Percentiles rank a stretch among this genome's conserved stretches.
Conservation (phyloP, 2,888 invertebrate genomes). For the Mongoloraphidia duomilia region DNA sequence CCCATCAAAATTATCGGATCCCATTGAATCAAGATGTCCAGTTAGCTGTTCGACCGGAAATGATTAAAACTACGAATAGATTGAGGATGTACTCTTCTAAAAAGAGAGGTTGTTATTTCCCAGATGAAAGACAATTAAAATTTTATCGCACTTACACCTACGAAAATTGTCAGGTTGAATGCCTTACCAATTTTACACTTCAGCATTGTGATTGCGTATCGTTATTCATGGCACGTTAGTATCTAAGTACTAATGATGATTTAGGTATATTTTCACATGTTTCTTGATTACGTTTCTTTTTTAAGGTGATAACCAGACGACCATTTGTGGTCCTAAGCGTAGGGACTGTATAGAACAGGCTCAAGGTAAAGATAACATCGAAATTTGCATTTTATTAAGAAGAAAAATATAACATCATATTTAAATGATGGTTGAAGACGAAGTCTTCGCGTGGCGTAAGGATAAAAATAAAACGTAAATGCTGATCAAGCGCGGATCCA, state of each 20-base stretch:
- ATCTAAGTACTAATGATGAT: too few relatives aligned
- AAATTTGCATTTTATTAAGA: too few relatives aligned
- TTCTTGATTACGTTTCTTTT: background rate
- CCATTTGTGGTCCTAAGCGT: slow-evolving; percentile 2
- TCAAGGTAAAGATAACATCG: too few relatives aligned
- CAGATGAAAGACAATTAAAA: slow-evolving; percentile 16
- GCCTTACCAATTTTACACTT: slow-evolving; percentile 17
- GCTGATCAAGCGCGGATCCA: too few relatives aligned
- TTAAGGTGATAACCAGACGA: background rate
- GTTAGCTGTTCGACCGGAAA: slow-evolving; percentile 15
- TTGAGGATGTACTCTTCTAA: slow-evolving; percentile 15
- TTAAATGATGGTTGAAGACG: too few relatives aligned
- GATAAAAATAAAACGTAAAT: too few relatives aligned
- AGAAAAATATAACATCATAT: too few relatives aligned
- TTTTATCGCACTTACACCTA: slow-evolving; percentile 19
- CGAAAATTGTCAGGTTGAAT: slow-evolving; percentile 19
- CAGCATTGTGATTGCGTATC: slow-evolving; percentile 16
- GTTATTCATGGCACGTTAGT: slow-evolving; percentile 21
- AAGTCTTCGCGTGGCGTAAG: too few relatives aligned
- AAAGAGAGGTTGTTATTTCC: slow-evolving; percentile 18
- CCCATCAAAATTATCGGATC: slow-evolving; percentile 16
- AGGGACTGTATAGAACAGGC: background rate
- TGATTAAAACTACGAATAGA: slow-evolving; percentile 18
- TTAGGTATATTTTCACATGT: background rate
- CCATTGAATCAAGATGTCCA: slow-evolving; percentile 17